Evolutionary conservation across 2,113 vertebrate species (phyloP).

Genomic region (Morphnarchus princeps): DNA sequence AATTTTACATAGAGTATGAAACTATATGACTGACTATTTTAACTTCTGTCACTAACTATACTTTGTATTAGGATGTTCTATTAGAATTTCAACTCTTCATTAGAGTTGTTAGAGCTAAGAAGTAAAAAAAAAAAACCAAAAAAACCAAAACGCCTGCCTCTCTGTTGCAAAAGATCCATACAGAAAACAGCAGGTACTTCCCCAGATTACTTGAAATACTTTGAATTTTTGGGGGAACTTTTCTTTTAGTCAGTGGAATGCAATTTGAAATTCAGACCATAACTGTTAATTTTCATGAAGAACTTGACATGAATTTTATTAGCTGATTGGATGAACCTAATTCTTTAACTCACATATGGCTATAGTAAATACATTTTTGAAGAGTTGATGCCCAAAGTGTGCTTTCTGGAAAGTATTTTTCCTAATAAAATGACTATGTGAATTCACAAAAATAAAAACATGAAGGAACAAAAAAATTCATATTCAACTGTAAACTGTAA

Average conservation of each 20-base stretch:
- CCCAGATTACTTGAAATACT: neutral
- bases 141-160: neutral
- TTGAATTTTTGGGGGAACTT: neutral
- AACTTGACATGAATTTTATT: neutral
- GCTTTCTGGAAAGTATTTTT: neutral
- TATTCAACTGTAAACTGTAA: neutral
- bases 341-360: neutral
- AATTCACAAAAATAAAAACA: neutral
- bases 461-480: neutral
- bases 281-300: neutral
- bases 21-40: neutral
- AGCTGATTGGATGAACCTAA: neutral
- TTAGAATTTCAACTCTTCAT: neutral
- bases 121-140: neutral
- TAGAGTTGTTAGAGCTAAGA: neutral
- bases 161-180: neutral
- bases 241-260: neutral
- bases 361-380: neutral
- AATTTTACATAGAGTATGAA: neutral
- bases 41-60: neutral
- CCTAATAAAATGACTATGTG: neutral
- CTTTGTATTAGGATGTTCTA: neutral
- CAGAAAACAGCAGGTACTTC: neutral
- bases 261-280: neutral
- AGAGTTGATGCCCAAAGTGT: neutral